Conservation (phyloP, 2,113 vertebrate species). For the Apus apus region DNA sequence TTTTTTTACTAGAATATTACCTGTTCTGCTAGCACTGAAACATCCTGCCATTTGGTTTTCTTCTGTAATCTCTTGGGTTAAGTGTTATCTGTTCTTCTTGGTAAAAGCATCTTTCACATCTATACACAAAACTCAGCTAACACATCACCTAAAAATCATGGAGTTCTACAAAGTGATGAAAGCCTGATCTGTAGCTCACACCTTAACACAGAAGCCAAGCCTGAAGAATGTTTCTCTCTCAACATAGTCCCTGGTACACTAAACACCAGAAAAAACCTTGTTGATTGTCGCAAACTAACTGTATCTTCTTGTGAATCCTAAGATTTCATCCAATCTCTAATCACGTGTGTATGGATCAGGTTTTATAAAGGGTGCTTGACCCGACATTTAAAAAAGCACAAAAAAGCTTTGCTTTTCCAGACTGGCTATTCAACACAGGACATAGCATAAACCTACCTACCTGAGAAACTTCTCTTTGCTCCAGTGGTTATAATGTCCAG, state of each 20-base stretch:
- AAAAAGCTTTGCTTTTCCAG: fast-evolving
- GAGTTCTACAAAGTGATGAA: background rate
- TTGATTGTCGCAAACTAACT: background rate
- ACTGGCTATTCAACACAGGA: background rate
- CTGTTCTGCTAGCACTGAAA: background rate
- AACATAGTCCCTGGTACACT: fast-evolving
- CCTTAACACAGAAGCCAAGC: background rate
- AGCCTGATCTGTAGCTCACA: background rate
- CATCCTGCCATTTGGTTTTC: background rate
- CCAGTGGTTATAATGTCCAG: background rate
- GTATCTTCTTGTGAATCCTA: background rate
- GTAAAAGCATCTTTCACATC: background rate
- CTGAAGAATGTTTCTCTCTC: background rate
- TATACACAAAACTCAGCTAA: background rate
- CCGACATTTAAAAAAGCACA: background rate
- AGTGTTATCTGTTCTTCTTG: background rate
- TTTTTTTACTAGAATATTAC: background rate
- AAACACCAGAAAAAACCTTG: background rate
- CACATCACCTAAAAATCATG: fast-evolving
- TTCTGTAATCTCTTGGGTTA: background rate
- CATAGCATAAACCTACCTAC: background rate
- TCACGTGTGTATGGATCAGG: background rate
- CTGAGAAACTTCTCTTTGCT: background rate
- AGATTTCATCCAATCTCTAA: background rate
- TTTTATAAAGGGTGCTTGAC: background rate